Base-by-base conservation (phyloP, 2,797 vertebrate genomes). In the Garrulus glandarius region DNA sequence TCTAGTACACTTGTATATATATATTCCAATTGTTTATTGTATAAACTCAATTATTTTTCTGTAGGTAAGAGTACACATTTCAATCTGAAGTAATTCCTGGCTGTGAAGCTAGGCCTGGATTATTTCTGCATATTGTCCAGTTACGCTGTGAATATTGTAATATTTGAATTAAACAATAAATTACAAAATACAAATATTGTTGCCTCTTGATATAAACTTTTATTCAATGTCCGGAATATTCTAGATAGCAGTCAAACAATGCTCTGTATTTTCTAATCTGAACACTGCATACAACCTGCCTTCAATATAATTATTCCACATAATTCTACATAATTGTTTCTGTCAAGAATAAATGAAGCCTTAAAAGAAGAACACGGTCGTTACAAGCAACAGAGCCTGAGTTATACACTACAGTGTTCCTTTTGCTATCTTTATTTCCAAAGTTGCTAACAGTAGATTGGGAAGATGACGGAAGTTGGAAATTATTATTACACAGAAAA, bases 301-400 rank as follows among this genome's bases (percentile, higher is more conserved):
- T 98, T 97, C 80, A 13, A 97, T 96, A 96, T 97, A 98, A 97
- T 97, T 97, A 97, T 96, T 96, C 96, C 85, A 92, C 82, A 86
- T 97, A 97, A 97, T 97, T 97, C 96, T 94, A 97, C 82, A 78
- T 97, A 97, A 97, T 97, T 97, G 85, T 97, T 97, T 98, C 94
- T 97, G 92, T 97, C 96, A 98, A 95, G 94, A 97, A 97, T 94
- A 97, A 97, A 97, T 97, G 92, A 98, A 97, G 94, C 92, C 67
- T 98, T 98, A 97, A 97, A 97, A 96, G 89, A 96, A 97, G 84
- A 98, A 96, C 87, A 89, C 52, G 89, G 87, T 95, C 88, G 82
- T 95, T 97, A 95, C 53, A 96, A 97, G 93, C 69, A 88, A 87
- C 92, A 92, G 74, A 96, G 92, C 59, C 95, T 95, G 94, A 97